Percentiles rank a stretch among this genome's conserved stretches.
phyloP scores from a whole-genome alignment of 2,888 invertebrate species.

The Acanthosepion esculentum region DNA sequence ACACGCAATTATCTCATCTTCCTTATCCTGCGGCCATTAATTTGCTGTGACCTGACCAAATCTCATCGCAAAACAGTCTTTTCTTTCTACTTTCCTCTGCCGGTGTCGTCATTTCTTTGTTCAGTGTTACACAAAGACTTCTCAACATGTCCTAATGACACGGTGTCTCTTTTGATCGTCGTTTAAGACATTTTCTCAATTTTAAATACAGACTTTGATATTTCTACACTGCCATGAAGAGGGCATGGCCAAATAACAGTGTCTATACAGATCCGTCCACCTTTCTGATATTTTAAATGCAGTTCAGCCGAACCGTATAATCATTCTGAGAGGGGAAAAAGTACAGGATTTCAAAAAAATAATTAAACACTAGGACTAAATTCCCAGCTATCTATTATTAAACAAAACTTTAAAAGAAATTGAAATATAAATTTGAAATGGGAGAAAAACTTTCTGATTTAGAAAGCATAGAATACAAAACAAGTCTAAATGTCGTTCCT shows the following conservation, averaged over 20 bases:
- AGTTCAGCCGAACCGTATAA: neutral
- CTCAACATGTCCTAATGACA: conserved; percentile 13
- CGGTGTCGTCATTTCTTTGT: neutral
- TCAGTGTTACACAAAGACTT: neutral
- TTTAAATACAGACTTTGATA: neutral
- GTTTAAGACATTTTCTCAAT: neutral
- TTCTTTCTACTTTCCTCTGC: neutral
- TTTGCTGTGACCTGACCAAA: neutral
- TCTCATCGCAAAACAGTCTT: neutral
- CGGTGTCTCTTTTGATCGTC: neutral
- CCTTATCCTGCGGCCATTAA: neutral
- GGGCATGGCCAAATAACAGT: neutral
- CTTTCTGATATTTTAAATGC: neutral
- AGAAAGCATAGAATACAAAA: no score
- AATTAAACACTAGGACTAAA: neutral
- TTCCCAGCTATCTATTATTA: neutral
- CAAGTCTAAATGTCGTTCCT: no score
- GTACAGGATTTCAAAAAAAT: neutral
- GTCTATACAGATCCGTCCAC: neutral
- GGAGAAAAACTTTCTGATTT: no score
- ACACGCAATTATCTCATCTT: neutral
- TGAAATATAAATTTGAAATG: no score
- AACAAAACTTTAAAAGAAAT: no score
- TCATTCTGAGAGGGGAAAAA: neutral
- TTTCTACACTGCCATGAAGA: neutral